phyloP scores from a whole-genome alignment of 2,797 vertebrate species.

The Chloroceryle amazona region DNA sequence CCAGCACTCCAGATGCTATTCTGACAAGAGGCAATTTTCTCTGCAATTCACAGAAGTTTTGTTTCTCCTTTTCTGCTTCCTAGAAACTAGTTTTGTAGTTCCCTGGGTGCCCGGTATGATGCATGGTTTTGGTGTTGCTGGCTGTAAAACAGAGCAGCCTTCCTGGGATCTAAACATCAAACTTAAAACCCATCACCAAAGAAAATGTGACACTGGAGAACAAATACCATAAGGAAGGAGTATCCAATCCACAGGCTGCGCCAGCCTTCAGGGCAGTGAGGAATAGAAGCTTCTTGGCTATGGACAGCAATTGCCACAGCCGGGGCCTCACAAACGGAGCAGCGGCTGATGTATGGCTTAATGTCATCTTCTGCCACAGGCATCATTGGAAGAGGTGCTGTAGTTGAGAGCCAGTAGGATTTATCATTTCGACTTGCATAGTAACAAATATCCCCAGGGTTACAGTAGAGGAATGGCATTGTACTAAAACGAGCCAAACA shows the following conservation, averaged over 20 bases:
- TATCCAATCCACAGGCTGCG: conserved; percentile 98
- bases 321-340: conserved; percentile 96
- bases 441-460: conserved; percentile 94
- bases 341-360: conserved; percentile 95
- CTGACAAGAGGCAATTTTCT: conserved; percentile 10
- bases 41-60: neutral
- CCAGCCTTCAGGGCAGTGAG: conserved; percentile 94
- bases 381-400: conserved; percentile 98
- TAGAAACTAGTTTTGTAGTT: neutral
- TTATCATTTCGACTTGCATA: conserved; percentile 98
- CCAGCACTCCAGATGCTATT: neutral
- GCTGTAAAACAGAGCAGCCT: neutral
- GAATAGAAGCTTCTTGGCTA: conserved; percentile 95
- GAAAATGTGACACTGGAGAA: neutral
- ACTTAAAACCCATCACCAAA: neutral
- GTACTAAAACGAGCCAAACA: conserved; percentile 94
- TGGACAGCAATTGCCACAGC: conserved; percentile 96
- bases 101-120: neutral
- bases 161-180: neutral
- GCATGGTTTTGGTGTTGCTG: neutral
- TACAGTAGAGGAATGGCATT: conserved; percentile 99
- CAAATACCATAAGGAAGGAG: conserved; percentile 96
- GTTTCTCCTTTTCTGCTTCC: neutral
- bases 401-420: conserved; percentile 98
- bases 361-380: conserved; percentile 92